Conservation (phyloP, 2,113 vertebrate species). For the Embiotoca jacksoni region DNA sequence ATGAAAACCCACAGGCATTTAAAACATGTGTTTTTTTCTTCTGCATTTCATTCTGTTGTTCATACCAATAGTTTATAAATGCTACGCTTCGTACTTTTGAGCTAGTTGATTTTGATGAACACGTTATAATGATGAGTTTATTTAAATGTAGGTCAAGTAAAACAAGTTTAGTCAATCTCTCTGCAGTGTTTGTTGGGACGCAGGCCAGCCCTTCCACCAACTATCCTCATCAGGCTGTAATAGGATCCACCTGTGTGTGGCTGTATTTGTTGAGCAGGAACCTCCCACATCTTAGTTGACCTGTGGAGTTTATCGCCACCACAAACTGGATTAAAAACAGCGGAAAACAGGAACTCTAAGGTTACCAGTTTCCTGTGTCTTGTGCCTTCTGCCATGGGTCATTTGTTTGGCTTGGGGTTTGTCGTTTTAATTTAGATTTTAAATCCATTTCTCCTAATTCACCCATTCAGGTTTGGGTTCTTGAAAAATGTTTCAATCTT, state of each 20-base stretch:
- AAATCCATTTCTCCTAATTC: accelerated
- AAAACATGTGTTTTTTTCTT: too few species aligned
- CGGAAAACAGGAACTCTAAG: not conserved
- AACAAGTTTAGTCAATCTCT: too few species aligned
- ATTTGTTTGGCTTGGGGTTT: conserved; percentile 56
- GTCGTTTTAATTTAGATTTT: conserved; percentile 10
- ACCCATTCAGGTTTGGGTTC: not conserved
- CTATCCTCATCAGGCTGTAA: conserved; percentile 55
- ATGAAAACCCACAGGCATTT: too few species aligned
- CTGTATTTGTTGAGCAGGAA: conserved; percentile 8
- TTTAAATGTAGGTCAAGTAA: too few species aligned
- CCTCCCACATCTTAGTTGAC: not conserved
- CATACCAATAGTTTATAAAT: too few species aligned
- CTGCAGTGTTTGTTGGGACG: too few species aligned
- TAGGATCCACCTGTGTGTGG: conserved; percentile 67
- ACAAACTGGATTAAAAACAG: not conserved
- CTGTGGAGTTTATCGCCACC: not conserved
- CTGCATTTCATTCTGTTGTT: too few species aligned
- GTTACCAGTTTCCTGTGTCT: not conserved
- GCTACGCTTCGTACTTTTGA: too few species aligned
- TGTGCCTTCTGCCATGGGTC: conserved; percentile 56
- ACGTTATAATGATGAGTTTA: too few species aligned
- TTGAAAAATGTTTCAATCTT: not conserved
- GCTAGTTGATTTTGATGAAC: too few species aligned
- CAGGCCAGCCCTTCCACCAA: not conserved